These are phyloP conservation scores for Elegia similella DNA, from an alignment of 2,888 invertebrate genomes.

Conservation along the genomic window DNA sequence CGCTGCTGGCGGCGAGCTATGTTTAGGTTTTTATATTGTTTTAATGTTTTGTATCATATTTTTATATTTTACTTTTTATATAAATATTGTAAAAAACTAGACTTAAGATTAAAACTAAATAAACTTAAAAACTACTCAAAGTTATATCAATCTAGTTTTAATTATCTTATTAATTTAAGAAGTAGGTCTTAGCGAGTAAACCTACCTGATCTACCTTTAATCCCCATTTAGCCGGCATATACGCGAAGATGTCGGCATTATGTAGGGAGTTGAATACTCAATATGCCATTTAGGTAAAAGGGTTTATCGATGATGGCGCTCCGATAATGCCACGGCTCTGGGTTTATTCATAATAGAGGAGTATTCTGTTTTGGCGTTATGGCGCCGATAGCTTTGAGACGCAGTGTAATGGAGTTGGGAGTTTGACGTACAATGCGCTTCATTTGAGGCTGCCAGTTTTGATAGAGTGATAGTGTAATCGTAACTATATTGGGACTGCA, in stretches of 20 bases:
- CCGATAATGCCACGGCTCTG: slow-evolving; percentile 54
- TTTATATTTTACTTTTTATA: too few relatives aligned
- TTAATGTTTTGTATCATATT: too few relatives aligned
- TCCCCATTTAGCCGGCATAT: slow-evolving; percentile 30
- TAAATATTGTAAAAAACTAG: too few relatives aligned
- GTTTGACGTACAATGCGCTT: slow-evolving; percentile 12
- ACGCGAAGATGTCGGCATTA: slow-evolving; percentile 38
- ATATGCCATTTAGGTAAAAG: slow-evolving; percentile 68
- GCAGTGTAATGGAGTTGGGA: not conserved
- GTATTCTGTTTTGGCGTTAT: slow-evolving; percentile 31
- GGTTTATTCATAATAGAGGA: slow-evolving; percentile 50
- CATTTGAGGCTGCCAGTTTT: not conserved
- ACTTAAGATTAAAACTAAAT: too few relatives aligned
- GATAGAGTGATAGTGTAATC: slow-evolving; percentile 1
- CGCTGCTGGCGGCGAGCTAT: too few relatives aligned
- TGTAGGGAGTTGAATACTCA: slow-evolving; percentile 54
- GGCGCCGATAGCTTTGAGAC: slow-evolving; percentile 23
- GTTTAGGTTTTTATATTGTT: too few relatives aligned
- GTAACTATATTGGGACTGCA: too few relatives aligned
- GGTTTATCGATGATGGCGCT: slow-evolving; percentile 64
- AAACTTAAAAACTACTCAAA: too few relatives aligned
- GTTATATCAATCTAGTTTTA: too few relatives aligned
- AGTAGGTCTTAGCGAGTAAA: slow-evolving; percentile 10
- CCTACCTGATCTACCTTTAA: slow-evolving; percentile 36
- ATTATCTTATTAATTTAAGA: slow-evolving; percentile 4